Conservation (phyloP, 37 sponge, comb jelly and placozoan genomes). For the Corticium candelabrum region DNA sequence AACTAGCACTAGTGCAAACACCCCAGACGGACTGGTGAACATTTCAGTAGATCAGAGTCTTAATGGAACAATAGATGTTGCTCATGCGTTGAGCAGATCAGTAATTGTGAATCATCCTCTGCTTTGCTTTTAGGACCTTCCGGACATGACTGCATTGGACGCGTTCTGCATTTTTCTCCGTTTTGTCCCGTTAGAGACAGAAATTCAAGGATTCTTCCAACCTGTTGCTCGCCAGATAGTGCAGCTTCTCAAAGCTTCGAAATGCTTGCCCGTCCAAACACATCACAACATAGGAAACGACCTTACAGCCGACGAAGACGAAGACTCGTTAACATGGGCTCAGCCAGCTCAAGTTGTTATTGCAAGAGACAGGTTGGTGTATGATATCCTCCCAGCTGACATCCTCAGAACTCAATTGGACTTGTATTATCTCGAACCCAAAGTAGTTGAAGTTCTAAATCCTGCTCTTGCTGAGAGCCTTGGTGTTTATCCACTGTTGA, state of each 20-base stretch:
- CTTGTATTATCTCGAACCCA: constrained; percentile 24
- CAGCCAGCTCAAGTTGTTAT: constrained; percentile 40
- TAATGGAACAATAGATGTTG: no score
- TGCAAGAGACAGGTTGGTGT: neutral
- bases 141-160: constrained; percentile 10
- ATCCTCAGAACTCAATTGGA: neutral
- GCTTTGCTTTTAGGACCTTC: no score
- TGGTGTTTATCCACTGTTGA: constrained; percentile 11
- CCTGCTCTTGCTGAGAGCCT: constrained; percentile 16
- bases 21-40: no score
- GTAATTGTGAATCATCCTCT: no score
- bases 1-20: no score
- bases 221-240: constrained; percentile 34
- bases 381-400: neutral
- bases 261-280: constrained; percentile 35
- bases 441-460: constrained; percentile 8
- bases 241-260: constrained; percentile 19
- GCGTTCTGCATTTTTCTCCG: constrained; percentile 33
- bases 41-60: no score
- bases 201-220: constrained; percentile 47
- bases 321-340: constrained; percentile 11
- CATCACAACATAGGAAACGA: no score
- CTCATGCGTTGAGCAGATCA: no score
- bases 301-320: constrained; percentile 2
- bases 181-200: constrained; percentile 50